Evolutionary conservation across 2,888 invertebrate genomes (phyloP).

Genomic region (Sesia apiformis): DNA sequence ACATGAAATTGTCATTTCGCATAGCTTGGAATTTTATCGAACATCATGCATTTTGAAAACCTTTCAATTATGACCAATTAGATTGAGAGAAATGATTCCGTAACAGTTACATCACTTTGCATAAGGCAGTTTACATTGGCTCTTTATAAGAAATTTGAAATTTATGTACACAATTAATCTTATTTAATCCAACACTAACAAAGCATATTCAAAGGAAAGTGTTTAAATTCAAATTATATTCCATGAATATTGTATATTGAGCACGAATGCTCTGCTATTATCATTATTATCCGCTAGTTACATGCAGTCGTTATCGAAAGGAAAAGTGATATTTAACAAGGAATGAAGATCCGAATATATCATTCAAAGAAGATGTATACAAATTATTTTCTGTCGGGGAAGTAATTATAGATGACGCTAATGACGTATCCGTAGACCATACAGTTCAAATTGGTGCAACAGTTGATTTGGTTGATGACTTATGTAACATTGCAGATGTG

Average conservation of each 20-base stretch:
- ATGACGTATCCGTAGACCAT: neutral
- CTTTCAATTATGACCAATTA: too few relatives aligned
- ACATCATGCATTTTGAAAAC: too few relatives aligned
- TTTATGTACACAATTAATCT: too few relatives aligned
- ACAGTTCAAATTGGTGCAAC: neutral
- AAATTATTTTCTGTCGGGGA: neutral
- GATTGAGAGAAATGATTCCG: too few relatives aligned
- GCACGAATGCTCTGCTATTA: neutral
- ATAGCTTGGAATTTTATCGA: too few relatives aligned
- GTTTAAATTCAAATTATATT: neutral
- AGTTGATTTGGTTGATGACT: neutral
- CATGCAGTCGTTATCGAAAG: slow-evolving; percentile 11
- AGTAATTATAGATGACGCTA: neutral
- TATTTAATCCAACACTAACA: too few relatives aligned
- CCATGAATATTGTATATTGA: neutral
- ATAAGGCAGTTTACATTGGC: too few relatives aligned
- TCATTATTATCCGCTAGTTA: slow-evolving; percentile 1
- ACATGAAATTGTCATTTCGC: too few relatives aligned
- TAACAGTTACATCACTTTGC: too few relatives aligned
- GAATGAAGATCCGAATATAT: neutral
- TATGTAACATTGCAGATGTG: neutral
- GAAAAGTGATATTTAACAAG: slow-evolving; percentile 11
- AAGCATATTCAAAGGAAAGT: neutral
- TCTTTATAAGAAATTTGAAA: too few relatives aligned
- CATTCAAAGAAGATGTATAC: neutral